These are phyloP conservation scores for Rhizoglyphus robini DNA, from an alignment of 1,140 invertebrate species.

Conservation along the genomic window DNA sequence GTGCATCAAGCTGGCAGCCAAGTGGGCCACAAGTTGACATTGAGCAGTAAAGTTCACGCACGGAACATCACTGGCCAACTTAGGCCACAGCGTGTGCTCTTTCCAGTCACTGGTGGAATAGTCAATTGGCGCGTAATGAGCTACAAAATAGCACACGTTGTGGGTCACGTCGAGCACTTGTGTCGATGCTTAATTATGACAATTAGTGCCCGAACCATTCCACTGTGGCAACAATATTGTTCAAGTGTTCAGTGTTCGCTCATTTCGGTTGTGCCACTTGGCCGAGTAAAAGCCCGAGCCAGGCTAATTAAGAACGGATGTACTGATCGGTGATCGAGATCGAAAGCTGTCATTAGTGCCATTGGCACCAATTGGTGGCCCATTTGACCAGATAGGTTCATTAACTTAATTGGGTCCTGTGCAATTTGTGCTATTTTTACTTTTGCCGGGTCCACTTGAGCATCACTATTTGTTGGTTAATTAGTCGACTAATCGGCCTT, in stretches of 20 bases:
- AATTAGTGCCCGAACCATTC: not conserved
- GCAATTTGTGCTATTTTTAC: not conserved
- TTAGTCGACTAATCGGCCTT: not conserved
- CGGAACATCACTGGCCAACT: no score
- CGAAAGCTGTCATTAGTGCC: not conserved
- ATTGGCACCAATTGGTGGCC: slow-evolving; percentile 3
- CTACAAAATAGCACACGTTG: slow-evolving; percentile 10
- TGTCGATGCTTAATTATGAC: slow-evolving; percentile 12
- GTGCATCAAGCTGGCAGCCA: no score
- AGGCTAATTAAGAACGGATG: slow-evolving; percentile 13
- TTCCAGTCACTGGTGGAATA: no score
- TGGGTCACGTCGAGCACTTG: slow-evolving; percentile 3
- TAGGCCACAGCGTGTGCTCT: no score
- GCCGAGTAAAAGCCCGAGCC: no score
- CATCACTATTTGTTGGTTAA: not conserved
- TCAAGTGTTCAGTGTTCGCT: no score
- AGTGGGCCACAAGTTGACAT: no score
- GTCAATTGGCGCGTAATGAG: slow-evolving; percentile 1
- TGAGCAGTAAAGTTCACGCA: no score
- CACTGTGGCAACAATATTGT: not conserved
- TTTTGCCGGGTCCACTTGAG: no score
- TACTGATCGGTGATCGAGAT: not conserved
- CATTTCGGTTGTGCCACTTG: no score
- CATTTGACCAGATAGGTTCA: not conserved
- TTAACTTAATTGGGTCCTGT: not conserved